Base-by-base conservation (phyloP, 2,888 invertebrate genomes). In the Andrena marginata region DNA sequence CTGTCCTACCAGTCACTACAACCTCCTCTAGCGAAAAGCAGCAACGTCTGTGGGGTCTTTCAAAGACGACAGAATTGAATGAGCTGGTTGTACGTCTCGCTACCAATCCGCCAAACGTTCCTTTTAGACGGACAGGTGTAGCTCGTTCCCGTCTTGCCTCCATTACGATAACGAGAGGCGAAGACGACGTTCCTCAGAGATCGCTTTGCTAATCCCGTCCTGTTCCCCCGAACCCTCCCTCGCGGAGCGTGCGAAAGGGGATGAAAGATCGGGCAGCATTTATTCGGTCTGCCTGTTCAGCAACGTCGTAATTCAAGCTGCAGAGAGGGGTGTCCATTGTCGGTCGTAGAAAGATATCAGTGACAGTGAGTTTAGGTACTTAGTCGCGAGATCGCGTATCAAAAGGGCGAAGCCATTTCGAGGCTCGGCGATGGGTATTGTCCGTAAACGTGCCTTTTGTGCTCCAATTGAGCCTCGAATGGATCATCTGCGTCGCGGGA, bases 391-490 rank as follows among this genome's bases (percentile, higher is more conserved):
- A n/a, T 77, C 73, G 64, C 63, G 82, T 74, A 87, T 86, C 77
- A 87, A 88, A 86, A 89, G 89, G 81, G 82, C 70, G 77, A 56
- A 79, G 72, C 79, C 75, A 86, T 88, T 86, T 79, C 76, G 73
- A 60, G 68, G 77, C 74, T 80, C 67, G 70, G 42, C 71, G 74
- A 82, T 70, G 75, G 65, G 86, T 84, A 87, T 89, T 87, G 88
- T 90, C 74, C 79, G 80, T 89, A 85, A 89, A 90, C 82, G 83
- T 73, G 77, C 67, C 88, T 87, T 90, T 90, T 90, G 89, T 90
- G 8, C 71, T 65, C 76, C 89, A 90, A 90, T 90, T 90, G 89
- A 84, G 82, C 78, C 73, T 56, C 76, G 70, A 75, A 89, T 88
- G 78, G 86, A 59, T 78, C 85, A 84, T 85, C 68, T 78, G 71